phyloP scores from a whole-genome alignment of 2,113 vertebrate species.

The Dromaius novaehollandiae region DNA sequence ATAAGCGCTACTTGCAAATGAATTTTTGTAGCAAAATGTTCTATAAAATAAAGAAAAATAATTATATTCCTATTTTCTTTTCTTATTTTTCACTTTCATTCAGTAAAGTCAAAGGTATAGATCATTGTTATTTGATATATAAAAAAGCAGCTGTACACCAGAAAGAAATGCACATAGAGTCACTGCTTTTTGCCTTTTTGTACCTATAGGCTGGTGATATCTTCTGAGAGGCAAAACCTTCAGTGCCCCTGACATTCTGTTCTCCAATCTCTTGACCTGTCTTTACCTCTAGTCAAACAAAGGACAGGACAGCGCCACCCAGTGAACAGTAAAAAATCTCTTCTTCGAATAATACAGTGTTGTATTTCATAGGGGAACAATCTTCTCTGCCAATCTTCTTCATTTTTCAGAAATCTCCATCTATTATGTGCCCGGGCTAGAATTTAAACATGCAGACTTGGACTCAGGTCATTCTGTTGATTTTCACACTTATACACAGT shows the following conservation, averaged over 20 bases:
- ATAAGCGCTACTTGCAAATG: neutral
- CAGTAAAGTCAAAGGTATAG: neutral
- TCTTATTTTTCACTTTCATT: neutral
- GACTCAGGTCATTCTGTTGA: neutral
- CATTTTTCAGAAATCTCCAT: neutral
- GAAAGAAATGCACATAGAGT: neutral
- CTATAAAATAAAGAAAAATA: neutral
- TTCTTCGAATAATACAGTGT: neutral
- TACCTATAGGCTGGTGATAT: neutral
- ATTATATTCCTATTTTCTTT: neutral
- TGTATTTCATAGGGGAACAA: neutral
- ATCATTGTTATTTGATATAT: neutral
- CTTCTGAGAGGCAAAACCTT: neutral
- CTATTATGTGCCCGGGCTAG: neutral
- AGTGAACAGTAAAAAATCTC: neutral
- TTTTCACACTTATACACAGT: neutral
- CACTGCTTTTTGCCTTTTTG: neutral
- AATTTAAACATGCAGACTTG: neutral
- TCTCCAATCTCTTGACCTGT: fast-evolving
- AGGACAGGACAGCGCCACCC: neutral
- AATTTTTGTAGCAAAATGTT: neutral
- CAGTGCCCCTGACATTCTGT: neutral
- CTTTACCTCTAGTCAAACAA: neutral
- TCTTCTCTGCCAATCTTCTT: neutral
- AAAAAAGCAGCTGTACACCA: neutral